Conservation (phyloP, 2,797 vertebrate species). For the Serranus cabrilla region DNA sequence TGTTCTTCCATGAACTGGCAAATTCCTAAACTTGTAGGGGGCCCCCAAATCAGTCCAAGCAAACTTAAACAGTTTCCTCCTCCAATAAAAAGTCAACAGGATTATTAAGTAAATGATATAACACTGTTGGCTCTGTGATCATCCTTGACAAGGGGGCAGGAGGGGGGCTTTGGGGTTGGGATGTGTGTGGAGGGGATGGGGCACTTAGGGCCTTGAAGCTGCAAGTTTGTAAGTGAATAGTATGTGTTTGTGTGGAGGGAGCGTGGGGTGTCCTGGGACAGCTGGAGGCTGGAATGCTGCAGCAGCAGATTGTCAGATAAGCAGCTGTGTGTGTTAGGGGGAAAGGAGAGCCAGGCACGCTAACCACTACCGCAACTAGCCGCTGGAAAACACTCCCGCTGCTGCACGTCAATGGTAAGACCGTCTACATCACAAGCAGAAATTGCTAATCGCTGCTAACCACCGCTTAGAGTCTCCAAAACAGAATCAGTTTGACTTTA, state of each 20-base stretch:
- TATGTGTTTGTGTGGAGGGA: constrained; percentile 63
- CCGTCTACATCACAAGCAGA: constrained; percentile 30
- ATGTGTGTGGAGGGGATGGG: constrained; percentile 35
- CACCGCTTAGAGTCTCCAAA: constrained; percentile 47
- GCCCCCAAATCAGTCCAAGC: constrained; percentile 36
- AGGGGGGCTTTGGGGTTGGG: constrained; percentile 10
- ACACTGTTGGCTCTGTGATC: constrained; percentile 49
- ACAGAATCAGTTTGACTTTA: constrained; percentile 48
- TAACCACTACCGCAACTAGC: constrained; percentile 74
- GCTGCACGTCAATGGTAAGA: constrained; percentile 65
- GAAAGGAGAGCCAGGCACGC: constrained; percentile 70
- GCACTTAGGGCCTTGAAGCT: constrained; percentile 44
- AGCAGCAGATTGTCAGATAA: constrained; percentile 83
- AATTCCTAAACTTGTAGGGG: constrained; percentile 42
- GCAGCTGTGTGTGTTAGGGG: constrained; percentile 76
- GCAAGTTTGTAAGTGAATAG: constrained; percentile 56
- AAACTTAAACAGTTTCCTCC: constrained; percentile 41
- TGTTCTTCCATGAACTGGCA: constrained; percentile 41
- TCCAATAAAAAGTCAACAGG: constrained; percentile 45
- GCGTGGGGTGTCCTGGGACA: constrained; percentile 79
- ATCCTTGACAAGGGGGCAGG: constrained; percentile 31
- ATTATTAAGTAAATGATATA: constrained; percentile 64
- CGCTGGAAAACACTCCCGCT: constrained; percentile 65
- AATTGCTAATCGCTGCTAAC: constrained; percentile 61
- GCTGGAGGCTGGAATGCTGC: constrained; percentile 75